Evolutionary conservation across 2,113 vertebrate genomes (phyloP), one percentile per base, ranked within the genome.

Genomic region (Anarrhichthys ocellatus): DNA sequence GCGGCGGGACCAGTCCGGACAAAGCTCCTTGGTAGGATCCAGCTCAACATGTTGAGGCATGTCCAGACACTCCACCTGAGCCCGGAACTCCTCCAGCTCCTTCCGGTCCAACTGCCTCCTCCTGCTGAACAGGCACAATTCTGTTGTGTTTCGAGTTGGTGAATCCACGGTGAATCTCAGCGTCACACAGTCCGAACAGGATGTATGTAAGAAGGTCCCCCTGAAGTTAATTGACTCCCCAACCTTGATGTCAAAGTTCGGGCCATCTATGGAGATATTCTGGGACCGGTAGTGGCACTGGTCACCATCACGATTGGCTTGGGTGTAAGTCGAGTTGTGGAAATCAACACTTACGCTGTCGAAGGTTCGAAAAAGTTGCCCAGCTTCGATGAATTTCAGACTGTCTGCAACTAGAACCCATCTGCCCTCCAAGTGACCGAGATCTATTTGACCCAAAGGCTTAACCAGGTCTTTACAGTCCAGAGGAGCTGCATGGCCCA

Each of bases 361-460:
- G 14, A 0, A 5, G 1, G 0, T 2, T 61, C 0, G 0, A 13
- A 20, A 0, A 9, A 0, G 9, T 0, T 0, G 1, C 4, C 1
- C 0, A 24, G 0, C 0, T 48, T 38, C 0, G 18, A 14, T 22
- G 13, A 63, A 38, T 2, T 59, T 50, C 9, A 83, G 0, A 36
- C 82, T 80, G 4, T 22, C 71, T 9, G 80, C 83, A n/a, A 87
- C 34, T 15, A 87, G 1, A 11, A 24, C 32, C 85, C 84, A 89
- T 14, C 11, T 73, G 1, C 83, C 83, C 34, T 78, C 48, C 0
- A 75, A 56, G 13, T 40, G 1, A 13, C 0, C 11, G 18, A 4
- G 9, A 22, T 64, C 17, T 0, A 38, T 1, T 6, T 44, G 29
- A 34, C 9, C 69, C 29, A 67, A 9, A 42, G 82, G 86, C 38